phyloP scores from a whole-genome alignment of 2,113 vertebrate genomes.

The Morphnarchus princeps region DNA sequence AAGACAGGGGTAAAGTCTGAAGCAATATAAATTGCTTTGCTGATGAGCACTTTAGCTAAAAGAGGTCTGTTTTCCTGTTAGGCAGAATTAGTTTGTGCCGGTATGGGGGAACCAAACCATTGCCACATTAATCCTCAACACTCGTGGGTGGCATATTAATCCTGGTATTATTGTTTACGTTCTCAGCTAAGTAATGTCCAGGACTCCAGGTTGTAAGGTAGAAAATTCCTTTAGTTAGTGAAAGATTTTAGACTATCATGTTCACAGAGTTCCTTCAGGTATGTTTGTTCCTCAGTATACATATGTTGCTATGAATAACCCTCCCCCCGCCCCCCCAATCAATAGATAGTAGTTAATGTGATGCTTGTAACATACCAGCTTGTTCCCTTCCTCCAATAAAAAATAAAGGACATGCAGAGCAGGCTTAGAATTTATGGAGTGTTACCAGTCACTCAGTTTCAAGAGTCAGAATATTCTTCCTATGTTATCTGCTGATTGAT shows the following conservation, averaged over 20 bases:
- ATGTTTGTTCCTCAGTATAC: neutral
- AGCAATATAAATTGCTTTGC: neutral
- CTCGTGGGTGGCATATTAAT: conserved; percentile 6
- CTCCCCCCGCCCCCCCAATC: neutral
- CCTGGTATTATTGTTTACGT: neutral
- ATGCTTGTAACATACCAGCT: neutral
- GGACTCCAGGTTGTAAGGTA: neutral
- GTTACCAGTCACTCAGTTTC: neutral
- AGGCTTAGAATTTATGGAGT: neutral
- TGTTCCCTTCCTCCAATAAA: neutral
- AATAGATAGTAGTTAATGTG: neutral
- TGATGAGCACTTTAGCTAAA: conserved; percentile 24
- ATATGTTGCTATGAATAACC: neutral
- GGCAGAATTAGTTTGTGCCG: conserved; percentile 35
- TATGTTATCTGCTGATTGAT: neutral
- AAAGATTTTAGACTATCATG: neutral
- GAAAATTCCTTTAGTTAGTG: neutral
- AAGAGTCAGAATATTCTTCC: neutral
- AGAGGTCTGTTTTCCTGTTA: conserved; percentile 3
- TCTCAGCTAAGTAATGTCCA: neutral
- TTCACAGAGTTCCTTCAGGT: neutral
- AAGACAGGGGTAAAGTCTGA: neutral
- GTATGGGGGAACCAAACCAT: neutral
- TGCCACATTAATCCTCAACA: neutral
- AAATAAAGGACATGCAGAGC: neutral